Base-by-base conservation (phyloP, 64 coral and sea anemone genomes). In the Hydrozoanthus tunicans region DNA sequence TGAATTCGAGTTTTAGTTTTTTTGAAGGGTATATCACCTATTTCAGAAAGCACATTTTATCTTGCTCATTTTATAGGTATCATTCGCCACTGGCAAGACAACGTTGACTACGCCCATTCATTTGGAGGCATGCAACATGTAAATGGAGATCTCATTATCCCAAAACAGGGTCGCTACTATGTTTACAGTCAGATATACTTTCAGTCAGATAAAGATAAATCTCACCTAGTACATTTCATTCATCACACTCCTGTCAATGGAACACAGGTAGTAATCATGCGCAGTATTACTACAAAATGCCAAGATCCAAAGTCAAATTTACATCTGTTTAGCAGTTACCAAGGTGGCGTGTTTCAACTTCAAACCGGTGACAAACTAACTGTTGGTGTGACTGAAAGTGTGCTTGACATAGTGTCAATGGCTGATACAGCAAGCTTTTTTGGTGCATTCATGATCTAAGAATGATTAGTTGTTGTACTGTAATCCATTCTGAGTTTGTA, bases 121-220 rank as follows among this genome's bases (percentile, higher is more conserved):
- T 62, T 80, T 51, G 95, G 92, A 14, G 95, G 95, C 57, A 92
- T 96, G 92, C 89, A 62, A 56, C 93, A 94, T 15, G 51, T 53
- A 61, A 92, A 96, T 79, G 95, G 95, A 52, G 83, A 94, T 51
- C 90, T 96, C 6, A 65, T 94, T 55, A 94, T 96, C 56, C 92
- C 95, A 9, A 51, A 81, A 52, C 62, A n/a, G 32, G 95, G 95
- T 55, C 77, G 92, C 12, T 96, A 96, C 77, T 96, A 94, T 10
- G 90, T 96, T 0, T 96, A 96, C 84, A 96, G 95, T 15, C 95
- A 96, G 64, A 59, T 96, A 79, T 96, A 96, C 65, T 96, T 96
- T 82, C 92, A 89, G 81, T 79, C 90, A 7, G 59, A 91, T 26
- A 72, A 94, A 55, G 56, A 94, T 24, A 60, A 68, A 53, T 8